These are phyloP conservation scores for Babyrousa celebensis DNA, from an alignment of 2,797 vertebrate genomes.

Conservation along the genomic window DNA sequence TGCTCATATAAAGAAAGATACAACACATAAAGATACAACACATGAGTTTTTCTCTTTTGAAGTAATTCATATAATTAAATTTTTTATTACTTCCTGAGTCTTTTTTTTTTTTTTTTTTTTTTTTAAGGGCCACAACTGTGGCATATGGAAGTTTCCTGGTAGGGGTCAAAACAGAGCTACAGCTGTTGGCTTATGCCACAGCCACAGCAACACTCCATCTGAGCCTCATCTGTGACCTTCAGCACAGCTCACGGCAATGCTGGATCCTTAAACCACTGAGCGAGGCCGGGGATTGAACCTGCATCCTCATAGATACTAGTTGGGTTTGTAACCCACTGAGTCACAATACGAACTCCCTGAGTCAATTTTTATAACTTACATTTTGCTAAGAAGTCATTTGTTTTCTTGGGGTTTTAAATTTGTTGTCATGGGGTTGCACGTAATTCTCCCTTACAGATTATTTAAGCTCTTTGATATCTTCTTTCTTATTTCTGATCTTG, in stretches of 20 bases:
- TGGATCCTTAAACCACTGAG: too few relatives aligned
- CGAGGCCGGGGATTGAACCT: too few relatives aligned
- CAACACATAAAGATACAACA: neutral
- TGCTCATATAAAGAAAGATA: neutral
- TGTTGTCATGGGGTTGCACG: neutral
- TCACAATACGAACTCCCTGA: neutral
- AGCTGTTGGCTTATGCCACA: too few relatives aligned
- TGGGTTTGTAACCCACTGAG: too few relatives aligned
- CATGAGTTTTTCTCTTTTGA: neutral
- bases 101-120: neutral
- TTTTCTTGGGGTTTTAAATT: slow-evolving; percentile 38
- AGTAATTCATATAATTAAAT: neutral
- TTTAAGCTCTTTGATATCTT: slow-evolving; percentile 31
- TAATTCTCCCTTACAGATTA: neutral
- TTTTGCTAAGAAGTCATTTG: neutral
- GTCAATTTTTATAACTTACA: neutral
- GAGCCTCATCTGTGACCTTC: too few relatives aligned
- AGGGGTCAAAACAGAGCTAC: too few relatives aligned
- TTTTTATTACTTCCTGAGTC: neutral
- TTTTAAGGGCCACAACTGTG: too few relatives aligned
- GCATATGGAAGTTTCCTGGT: too few relatives aligned
- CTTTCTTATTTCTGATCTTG: slow-evolving; percentile 10
- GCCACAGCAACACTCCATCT: too few relatives aligned
- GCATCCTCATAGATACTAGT: too few relatives aligned
- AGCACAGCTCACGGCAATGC: too few relatives aligned